These are phyloP conservation scores for Hypanus sabinus DNA, from an alignment of 2,113 vertebrate genomes.

Conservation along the genomic window DNA sequence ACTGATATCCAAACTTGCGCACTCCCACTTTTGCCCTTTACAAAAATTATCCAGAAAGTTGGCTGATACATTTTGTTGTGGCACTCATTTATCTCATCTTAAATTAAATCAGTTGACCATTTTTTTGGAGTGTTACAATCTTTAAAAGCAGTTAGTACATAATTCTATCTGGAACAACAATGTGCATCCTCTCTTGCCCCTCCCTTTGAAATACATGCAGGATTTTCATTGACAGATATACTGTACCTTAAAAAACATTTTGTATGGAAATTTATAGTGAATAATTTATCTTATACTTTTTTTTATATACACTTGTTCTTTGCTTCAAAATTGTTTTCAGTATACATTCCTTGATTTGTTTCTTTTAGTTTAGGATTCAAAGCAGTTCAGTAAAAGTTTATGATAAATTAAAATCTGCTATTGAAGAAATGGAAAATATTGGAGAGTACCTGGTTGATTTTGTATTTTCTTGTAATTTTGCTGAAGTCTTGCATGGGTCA, in stretches of 20 bases:
- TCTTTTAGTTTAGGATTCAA: conserved; percentile 4
- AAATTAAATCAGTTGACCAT: background rate
- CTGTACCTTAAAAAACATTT: background rate
- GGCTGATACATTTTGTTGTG: no score
- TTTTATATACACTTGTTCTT: background rate
- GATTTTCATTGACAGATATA: background rate
- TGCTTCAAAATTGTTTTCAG: conserved; percentile 12
- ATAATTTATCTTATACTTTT: background rate
- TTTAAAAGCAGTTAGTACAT: background rate
- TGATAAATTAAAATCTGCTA: background rate
- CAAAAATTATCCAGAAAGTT: no score
- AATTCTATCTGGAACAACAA: background rate
- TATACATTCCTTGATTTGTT: background rate
- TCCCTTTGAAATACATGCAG: background rate
- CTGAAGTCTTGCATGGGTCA: background rate
- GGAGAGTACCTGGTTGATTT: background rate
- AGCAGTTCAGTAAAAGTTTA: background rate
- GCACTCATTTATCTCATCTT: background rate
- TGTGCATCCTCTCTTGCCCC: background rate
- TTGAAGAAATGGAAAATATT: conserved; percentile 17
- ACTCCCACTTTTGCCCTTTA: no score
- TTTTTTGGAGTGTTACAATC: no score
- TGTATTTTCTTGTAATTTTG: background rate
- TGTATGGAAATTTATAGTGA: background rate
- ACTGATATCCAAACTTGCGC: no score